Base-by-base conservation (phyloP, 2,797 vertebrate species). In the Halcyon chelicuti region DNA sequence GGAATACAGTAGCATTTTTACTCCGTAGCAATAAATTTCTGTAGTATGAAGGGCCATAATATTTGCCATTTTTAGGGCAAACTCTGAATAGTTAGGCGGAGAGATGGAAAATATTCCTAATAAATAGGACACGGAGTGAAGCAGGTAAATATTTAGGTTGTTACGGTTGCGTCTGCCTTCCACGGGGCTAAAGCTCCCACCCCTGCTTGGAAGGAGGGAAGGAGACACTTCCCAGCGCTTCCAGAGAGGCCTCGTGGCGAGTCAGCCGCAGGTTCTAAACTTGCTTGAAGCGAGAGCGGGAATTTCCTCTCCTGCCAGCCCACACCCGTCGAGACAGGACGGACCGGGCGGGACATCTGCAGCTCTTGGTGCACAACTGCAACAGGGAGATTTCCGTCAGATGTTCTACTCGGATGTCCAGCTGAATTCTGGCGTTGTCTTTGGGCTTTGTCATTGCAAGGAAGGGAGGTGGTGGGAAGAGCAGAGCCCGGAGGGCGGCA, bases 1-100 rank as follows among this genome's bases (percentile, higher is more conserved):
- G 19, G 96, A 97, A 97, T 97, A 97, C 97, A 97, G 97, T 96
- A 97, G 98, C 95, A 91, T 96, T 98, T 98, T 90, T 94, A 71
- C 95, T 95, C 88, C 3, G 18, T 47, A 49, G 28, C 9, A 81
- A 91, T 97, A 95, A 97, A 97, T 96, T 96, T 71, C 52, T 78
- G 74, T 51, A 93, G 93, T 63, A 92, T 49, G 10, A 37, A 77
- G 70, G 87, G 58, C 87, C n/a, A 6, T 8, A 46, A 63, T 70
- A 83, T 95, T 96, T 84, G 79, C 58, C 8, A 2, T 76, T 91
- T 94, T 68, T 63, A 68, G 78, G 89, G 73, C 29, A 82, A 92
- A 88, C 51, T 93, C 87, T 90, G 58, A 82, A 76, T 57, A 17
- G 63, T 51, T 70, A 47, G 28, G 47, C 0, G 1, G 72, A 68